Base-by-base conservation (phyloP, 2,113 vertebrate species). In the Struthio camelus region DNA sequence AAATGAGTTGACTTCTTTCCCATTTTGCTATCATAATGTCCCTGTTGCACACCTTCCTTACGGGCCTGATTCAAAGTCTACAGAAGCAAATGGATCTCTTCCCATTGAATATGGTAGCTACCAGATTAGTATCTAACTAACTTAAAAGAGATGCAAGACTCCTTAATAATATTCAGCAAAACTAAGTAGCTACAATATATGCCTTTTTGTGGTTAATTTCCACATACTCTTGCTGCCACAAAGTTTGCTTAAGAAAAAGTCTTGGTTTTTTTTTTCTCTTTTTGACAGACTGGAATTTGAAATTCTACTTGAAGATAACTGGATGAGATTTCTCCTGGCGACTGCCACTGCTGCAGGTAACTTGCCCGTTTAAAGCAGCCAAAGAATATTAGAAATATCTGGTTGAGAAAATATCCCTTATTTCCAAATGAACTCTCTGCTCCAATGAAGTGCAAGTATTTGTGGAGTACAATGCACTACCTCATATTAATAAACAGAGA, bases 161-260 rank as follows among this genome's bases (percentile, higher is more conserved):
- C 18, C 58, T 27, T 27, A 69, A 66, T 32, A 53, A 62, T 11
- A 9, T 77, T 85, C 40, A 80, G 50, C 27, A 78, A 75, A 91
- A 9, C 16, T 56, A 70, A 56, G 27, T 13, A 85, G 15, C 25
- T 80, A 34, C 9, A 25, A 27, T 56, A 20, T 18, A 42, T 44
- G 42, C 14, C 19, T 84, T 82, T 79, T 82, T 91, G 66, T 89
- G 48, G 62, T 89, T 82, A 81, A 89, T 65, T 79, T 80, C 10
- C 17, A 72, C 46, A 79, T 14, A 61, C 5, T 30, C 5, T 82
- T 89, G 56, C 42, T 95, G 23, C 48, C 51, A 69, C 51, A 90
- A 56, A 91, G 15, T 34, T 54, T 80, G 28, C 44, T 58, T 46
- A 28, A 96, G 48, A 34, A 5, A 18, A 78, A 71, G 48, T 42